phyloP scores from a whole-genome alignment of 2,113 vertebrate species.

The Agapornis roseicollis region DNA sequence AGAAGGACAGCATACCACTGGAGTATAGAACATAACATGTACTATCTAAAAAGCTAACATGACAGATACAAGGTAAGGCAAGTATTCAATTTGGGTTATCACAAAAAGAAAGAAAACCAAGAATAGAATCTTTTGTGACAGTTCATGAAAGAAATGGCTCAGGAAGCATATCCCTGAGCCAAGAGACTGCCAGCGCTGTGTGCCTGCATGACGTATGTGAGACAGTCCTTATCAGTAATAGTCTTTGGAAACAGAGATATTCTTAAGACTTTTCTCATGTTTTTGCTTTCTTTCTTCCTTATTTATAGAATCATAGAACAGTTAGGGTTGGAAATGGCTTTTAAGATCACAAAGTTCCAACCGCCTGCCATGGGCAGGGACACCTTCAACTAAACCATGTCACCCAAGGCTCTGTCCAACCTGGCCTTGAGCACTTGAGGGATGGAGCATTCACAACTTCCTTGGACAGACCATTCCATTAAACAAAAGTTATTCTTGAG shows the following conservation, averaged over 20 bases:
- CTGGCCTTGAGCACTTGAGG: not conserved
- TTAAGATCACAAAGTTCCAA: not conserved
- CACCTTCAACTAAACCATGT: not conserved
- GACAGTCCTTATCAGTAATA: not conserved
- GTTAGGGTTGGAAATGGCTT: not conserved
- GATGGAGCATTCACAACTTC: not conserved
- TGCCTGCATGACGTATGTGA: not conserved
- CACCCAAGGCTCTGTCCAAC: not conserved
- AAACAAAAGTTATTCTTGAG: not conserved
- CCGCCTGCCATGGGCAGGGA: not conserved
- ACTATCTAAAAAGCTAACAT: slow-evolving; percentile 57
- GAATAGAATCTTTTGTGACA: slow-evolving; percentile 19
- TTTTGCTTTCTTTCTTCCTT: not conserved
- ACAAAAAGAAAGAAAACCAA: not conserved
- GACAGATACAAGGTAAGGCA: slow-evolving; percentile 70
- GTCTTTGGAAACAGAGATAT: not conserved
- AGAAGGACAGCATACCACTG: slow-evolving; percentile 21
- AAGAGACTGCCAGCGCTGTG: not conserved
- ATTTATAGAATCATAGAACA: not conserved
- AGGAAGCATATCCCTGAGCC: not conserved
- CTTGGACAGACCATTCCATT: not conserved
- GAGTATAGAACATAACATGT: slow-evolving; percentile 10
- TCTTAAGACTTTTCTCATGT: not conserved
- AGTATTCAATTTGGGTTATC: slow-evolving; percentile 40
- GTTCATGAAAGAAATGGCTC: not conserved